Evolutionary conservation across 2,113 vertebrate species (phyloP), one percentile per base, ranked within the genome.

Genomic region (Plecotus auritus): DNA sequence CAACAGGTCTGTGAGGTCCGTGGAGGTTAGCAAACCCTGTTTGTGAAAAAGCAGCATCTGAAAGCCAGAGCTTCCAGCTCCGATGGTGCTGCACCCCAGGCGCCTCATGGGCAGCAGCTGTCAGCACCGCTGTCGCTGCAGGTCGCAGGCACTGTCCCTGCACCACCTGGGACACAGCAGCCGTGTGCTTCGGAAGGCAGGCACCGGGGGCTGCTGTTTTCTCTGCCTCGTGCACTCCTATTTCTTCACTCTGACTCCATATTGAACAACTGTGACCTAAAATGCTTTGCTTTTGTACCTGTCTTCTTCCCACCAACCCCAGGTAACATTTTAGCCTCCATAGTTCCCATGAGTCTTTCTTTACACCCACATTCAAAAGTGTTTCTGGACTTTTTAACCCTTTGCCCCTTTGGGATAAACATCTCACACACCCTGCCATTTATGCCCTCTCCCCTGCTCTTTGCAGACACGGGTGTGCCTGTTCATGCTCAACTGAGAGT

Each of bases 21-120:
- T n/a, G 49, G 73, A 93, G 51, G 64, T 93, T 82, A 82, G 85
- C 59, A 54, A 14, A 56, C 20, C 28, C 51, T 72, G 40, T 66
- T 88, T 85, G 47, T 83, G 95, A 94, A 88, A 86, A 47, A 66
- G 30, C 40, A 83, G 26, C 20, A 9, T 94, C 85, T 54, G 54
- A 93, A 96, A 96, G 49, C 10, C 61, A 61, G 23, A 76, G 20
- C 73, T 96, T 88, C 73, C 4, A 16, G 67, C 40, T 74, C 9
- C 32, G 12, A 4, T 26, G 45, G 22, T 1, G 23, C 61, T 70
- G 6, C 7, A 77, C 40, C 35, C 47, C 35, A 76, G 77, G 73
- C 59, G 7, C 78, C 67, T 66, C 40, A 37, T 49, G 37, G 40
- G 40, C 47, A 85, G n/a, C 17, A 23, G 20, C 37, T 85, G 66